Evolutionary conservation across 2,113 vertebrate species (phyloP).

Genomic region (Microcebus jonahi): DNA sequence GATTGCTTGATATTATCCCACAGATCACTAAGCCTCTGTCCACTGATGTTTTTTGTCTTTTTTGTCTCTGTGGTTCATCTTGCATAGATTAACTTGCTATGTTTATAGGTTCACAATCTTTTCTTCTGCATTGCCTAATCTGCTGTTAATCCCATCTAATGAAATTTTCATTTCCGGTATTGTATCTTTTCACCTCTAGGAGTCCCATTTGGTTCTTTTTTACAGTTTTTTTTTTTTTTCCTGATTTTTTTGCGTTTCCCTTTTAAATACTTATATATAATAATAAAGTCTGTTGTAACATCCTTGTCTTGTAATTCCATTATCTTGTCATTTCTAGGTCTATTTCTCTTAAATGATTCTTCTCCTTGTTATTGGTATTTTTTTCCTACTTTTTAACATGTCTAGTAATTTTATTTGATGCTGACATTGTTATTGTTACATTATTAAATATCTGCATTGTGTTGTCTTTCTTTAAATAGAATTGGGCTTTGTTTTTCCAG

Average conservation of each 20-base stretch:
- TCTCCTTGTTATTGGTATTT: neutral
- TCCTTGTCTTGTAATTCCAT: neutral
- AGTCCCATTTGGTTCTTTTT: neutral
- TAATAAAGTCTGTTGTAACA: neutral
- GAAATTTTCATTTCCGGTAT: neutral
- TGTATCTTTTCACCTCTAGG: neutral
- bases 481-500: neutral
- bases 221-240: neutral
- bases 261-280: neutral
- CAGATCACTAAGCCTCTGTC: neutral
- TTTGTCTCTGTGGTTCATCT: neutral
- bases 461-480: neutral
- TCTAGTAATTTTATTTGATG: neutral
- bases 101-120: neutral
- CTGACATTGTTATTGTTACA: neutral
- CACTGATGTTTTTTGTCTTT: neutral
- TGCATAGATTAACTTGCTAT: neutral
- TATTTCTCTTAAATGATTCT: neutral
- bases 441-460: neutral
- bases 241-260: neutral
- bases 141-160: neutral
- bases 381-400: neutral
- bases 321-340: neutral
- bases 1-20: neutral
- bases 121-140: constrained; percentile 14